Conservation (phyloP, 2,113 vertebrate species). For the Gila orcuttii region DNA sequence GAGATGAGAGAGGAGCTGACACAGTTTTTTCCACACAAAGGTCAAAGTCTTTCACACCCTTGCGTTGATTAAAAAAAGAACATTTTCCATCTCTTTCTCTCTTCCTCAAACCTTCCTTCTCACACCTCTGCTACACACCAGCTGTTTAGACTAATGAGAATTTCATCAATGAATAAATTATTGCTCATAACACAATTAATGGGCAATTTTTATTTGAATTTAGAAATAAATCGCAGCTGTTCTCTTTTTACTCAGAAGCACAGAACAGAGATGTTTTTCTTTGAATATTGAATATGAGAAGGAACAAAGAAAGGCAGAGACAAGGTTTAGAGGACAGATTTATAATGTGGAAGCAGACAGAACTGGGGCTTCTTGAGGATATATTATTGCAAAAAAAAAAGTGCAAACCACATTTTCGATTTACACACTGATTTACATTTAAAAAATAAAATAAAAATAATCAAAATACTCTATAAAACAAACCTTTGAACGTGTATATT, state of each 20-base stretch:
- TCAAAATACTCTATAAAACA: background rate
- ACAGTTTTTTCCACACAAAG: background rate
- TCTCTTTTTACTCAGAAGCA: slow-evolving; percentile 9
- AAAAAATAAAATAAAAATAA: background rate
- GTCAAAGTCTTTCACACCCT: background rate
- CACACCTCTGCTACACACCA: slow-evolving; percentile 4
- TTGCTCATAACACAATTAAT: slow-evolving; percentile 32
- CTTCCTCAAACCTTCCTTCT: background rate
- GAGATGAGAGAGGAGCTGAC: background rate
- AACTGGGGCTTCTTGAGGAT: background rate
- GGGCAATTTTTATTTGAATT: background rate
- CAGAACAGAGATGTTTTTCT: background rate
- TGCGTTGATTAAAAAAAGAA: background rate
- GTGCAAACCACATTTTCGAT: background rate
- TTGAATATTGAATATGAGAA: background rate
- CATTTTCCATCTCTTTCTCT: background rate
- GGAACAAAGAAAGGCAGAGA: background rate
- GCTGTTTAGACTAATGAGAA: slow-evolving; percentile 10
- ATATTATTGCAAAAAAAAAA: background rate
- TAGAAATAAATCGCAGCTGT: slow-evolving; percentile 5
- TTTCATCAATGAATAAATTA: slow-evolving; percentile 30
- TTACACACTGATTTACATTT: background rate
- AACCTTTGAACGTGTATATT: too few relatives aligned
- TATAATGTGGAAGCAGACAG: background rate
- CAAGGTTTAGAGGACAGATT: slow-evolving; percentile 15